Evolutionary conservation across 2,797 vertebrate genomes (phyloP), one percentile per base, ranked within the genome.

Genomic region (Numenius phaeopus): DNA sequence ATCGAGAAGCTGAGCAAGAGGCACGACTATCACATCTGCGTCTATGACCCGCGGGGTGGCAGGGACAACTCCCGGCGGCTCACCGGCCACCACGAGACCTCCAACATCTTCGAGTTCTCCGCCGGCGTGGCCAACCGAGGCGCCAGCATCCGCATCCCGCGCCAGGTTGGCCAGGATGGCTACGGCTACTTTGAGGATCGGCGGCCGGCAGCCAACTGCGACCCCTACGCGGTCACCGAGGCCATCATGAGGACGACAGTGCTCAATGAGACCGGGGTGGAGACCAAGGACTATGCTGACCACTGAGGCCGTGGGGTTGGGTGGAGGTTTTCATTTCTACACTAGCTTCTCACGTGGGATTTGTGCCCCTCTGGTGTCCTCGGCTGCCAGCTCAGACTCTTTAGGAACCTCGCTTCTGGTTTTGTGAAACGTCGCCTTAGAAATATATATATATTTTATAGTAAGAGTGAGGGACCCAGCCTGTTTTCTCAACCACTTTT

Each of bases 111-210:
- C 0, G 96, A 98, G 23, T 99, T 99, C 97, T 99, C 98, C 0
- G 95, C 98, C 0, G 99, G 98, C 1, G 98, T 99, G 87, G 99
- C 98, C 78, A 98, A 99, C 98, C 98, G 99, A 0, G 97, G 97
- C 0, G 98, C 98, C 94, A 99, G 99, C 95, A 98, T 99, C 97
- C 98, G 99, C 39, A 99, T 99, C 96, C 99, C 99, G 0, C 98
- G 98, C 24, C 98, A 99, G 87, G 99, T 99, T 1, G 98, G 95
- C 66, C 97, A 98, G 30, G 98, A 99, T 0, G 98, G 96, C 65
- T 97, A 7, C 0, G 99, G 99, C 14, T 99, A 99, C 98, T 99
- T 99, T 0, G 99, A 99, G 96, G 99, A 99, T 94, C 98, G 99
- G 29, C 98, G 99, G 15, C 99, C 99, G 0, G 96, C 99, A 0